Evolutionary conservation across 2,888 invertebrate species (phyloP).

Genomic region (Cryptophagus acutangulus): DNA sequence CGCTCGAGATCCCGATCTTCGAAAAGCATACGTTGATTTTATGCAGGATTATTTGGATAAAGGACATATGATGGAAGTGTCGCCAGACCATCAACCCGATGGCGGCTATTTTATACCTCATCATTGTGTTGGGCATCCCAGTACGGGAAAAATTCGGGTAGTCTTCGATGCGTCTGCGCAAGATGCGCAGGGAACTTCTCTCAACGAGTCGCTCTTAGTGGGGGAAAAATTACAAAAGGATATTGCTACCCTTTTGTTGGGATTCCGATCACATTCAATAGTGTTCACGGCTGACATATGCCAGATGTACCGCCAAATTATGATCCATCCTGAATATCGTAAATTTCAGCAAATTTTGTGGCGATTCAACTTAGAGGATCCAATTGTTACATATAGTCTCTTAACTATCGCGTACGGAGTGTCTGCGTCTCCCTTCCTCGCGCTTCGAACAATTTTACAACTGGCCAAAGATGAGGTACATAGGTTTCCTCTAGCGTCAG

Average conservation of each 20-base stretch:
- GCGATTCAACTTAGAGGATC: conserved; percentile 3
- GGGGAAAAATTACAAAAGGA: conserved; percentile 17
- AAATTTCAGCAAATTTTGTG: conserved; percentile 13
- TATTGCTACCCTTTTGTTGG: conserved; percentile 9
- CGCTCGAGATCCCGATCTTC: too few species aligned
- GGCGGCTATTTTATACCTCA: conserved; percentile 19
- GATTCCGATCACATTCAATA: conserved; percentile 13
- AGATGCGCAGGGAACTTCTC: conserved; percentile 2
- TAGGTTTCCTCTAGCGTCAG: conserved; percentile 9
- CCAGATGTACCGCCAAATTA: conserved; percentile 23
- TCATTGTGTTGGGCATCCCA: conserved; percentile 11
- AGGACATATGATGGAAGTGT: conserved; percentile 12
- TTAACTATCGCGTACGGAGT: conserved; percentile 11
- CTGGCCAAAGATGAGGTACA: conserved; percentile 5
- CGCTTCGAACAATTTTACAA: conserved; percentile 6
- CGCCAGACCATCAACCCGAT: background rate
- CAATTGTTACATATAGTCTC: conserved; percentile 7
- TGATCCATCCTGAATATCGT: conserved; percentile 13
- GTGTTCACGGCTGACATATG: conserved; percentile 17
- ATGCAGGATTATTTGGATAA: conserved; percentile 15
- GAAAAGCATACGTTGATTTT: too few species aligned
- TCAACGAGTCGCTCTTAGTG: conserved; percentile 14
- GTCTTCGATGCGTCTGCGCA: conserved; percentile 14
- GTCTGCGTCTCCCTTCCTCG: conserved; percentile 8
- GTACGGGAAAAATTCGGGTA: conserved; percentile 13